Percentiles rank a stretch among this genome's conserved stretches.
Conservation (phyloP, 2,797 vertebrate genomes). For the Sebastes steindachneri region DNA sequence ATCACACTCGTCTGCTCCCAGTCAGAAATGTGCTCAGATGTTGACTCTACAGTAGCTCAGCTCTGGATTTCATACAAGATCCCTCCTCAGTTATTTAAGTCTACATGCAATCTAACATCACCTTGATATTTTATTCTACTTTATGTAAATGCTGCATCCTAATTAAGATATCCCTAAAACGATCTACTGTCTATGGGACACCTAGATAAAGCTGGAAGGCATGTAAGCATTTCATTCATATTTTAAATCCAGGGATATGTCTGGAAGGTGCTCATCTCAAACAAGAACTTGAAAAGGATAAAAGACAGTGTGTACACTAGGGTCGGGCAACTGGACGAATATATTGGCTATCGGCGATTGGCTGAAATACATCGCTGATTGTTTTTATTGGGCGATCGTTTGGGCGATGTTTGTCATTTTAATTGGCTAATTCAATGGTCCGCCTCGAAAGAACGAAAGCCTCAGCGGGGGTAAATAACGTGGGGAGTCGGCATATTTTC, state of each 20-base stretch:
- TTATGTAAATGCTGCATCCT: not conserved
- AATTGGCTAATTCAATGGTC: no score
- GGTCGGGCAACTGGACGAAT: no score
- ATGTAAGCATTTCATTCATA: not conserved
- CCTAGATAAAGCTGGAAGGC: not conserved
- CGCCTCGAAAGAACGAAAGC: no score
- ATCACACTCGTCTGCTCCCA: slow-evolving; percentile 11
- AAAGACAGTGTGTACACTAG: not conserved
- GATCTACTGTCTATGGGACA: not conserved
- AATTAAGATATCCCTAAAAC: not conserved
- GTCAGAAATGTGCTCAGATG: slow-evolving; percentile 13
- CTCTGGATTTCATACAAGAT: not conserved
- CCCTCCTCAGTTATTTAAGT: not conserved
- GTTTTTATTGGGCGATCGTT: no score
- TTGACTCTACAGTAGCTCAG: not conserved
- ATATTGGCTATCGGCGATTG: no score
- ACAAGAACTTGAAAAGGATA: not conserved
- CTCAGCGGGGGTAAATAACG: no score
- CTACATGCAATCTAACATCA: not conserved
- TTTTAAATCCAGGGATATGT: not conserved
- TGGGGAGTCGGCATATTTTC: no score
- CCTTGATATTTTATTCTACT: not conserved
- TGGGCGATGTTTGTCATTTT: no score
- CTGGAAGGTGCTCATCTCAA: not conserved
- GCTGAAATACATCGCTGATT: no score